Percentiles rank a stretch among this genome's conserved stretches.
phyloP scores from a whole-genome alignment of 2,113 vertebrate genomes.

The Chaenocephalus aceratus region DNA sequence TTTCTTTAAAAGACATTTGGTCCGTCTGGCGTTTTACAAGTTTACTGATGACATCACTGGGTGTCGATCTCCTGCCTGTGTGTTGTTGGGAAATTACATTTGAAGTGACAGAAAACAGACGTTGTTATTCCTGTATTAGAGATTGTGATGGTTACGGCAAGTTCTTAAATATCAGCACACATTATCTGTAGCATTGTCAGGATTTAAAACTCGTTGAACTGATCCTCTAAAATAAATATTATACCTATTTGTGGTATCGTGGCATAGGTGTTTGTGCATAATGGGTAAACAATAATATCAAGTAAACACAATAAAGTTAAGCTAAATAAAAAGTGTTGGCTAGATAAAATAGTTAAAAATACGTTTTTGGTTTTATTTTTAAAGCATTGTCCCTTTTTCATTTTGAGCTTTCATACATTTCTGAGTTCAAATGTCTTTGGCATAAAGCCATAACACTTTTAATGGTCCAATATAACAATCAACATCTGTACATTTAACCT shows the following conservation, averaged over 20 bases:
- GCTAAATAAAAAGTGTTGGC: no score
- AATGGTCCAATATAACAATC: no score
- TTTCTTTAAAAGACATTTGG: constrained; percentile 18
- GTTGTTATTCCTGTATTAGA: background rate
- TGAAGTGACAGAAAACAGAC: background rate
- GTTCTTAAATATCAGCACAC: background rate
- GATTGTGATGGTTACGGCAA: background rate
- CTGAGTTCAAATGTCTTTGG: no score
- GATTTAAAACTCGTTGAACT: background rate
- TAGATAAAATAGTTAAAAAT: background rate
- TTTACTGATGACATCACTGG: background rate
- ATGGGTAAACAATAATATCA: no score
- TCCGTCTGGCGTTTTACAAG: constrained; percentile 3
- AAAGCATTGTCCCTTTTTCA: background rate
- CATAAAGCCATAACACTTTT: no score
- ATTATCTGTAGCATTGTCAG: background rate
- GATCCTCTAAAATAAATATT: background rate
- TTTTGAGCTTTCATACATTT: no score
- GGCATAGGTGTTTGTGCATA: background rate
- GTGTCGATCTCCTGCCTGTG: background rate
- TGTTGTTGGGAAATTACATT: background rate
- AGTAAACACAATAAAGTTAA: no score
- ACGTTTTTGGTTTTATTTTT: background rate
- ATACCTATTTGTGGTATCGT: background rate
- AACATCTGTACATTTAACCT: background rate